Evolutionary conservation across 2,797 vertebrate genomes (phyloP), one percentile per base, ranked within the genome.

Genomic region (Chelmon rostratus): DNA sequence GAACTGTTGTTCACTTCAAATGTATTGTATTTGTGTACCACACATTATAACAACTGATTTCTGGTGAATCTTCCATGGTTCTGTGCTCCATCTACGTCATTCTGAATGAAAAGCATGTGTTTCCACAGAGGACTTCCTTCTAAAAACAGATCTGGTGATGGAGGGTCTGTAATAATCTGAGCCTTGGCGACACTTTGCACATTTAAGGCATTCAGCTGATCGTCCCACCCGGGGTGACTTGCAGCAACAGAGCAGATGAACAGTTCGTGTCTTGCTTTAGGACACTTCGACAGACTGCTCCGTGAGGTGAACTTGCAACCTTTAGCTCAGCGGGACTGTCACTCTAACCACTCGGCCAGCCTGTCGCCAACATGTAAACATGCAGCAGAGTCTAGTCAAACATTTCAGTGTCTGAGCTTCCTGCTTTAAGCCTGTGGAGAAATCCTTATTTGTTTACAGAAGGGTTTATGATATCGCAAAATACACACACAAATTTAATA

Each of bases 401-500:
- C 73, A 70, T 64, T 62, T 64, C 61, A 18, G 1, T 46, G 44
- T 72, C 75, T 52, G n/a, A 28, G 66, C 67, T 82, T 85, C 57
- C 58, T 77, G 68, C 33, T 65, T 84, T 8, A 46, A 21, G 62
- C 52, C 68, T 38, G 67, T 68, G 68, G 46, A 77, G 21, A 40
- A 62, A 57, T 31, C 31, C 46, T 50, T 65, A 42, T 81, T 74
- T 90, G 58, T 82, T 83, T 82, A 63, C 61, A 61, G 47, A 72
- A 23, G 47, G 47, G 35, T 72, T 62, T 46, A 69, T 42, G 66
- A 86, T 73, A 79, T 59, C 19, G 3, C 16, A 35, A 71, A 73
- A 78, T 11, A 76, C 54, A 83, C 68, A 74, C 46, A 63, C 56
- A 84, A n/a, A 58, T 67, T 19, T 75, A 76, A 77, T 78, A 81